Base-by-base conservation (phyloP, 1,140 invertebrate genomes). In the Philopotamus ludificatus region DNA sequence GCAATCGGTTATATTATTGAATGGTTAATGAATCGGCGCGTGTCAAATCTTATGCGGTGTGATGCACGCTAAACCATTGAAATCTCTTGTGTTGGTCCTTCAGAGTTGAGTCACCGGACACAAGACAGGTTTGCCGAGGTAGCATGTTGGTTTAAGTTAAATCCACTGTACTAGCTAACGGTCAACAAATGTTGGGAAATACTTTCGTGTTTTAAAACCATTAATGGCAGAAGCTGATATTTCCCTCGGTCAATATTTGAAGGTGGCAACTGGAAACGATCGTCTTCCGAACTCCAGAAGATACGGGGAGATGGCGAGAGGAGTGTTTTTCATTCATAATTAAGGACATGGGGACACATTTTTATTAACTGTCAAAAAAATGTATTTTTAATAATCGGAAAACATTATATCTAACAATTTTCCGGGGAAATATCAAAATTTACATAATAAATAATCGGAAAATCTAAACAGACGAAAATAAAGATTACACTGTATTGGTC, bases 161-260 rank as follows among this genome's bases (percentile, higher is more conserved):
- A 47, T 47, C 18, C 44, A 47, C 44, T 47, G 44, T 47, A 47
- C 44, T 47, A 34, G 12, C 28, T 34, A 47, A 47, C 44, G 44
- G 44, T 58, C 23, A 58, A 45, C 25, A 58, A 58, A 58, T 34
- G 39, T 45, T 47, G 18, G 57, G 22, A 57, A 18, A 60, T 47
- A 47, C 44, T 9, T 47, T 47, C 28, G 42, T 23, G 45, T 41
- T 60, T 60, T 60, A 41, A 47, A 47, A 60, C 47, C 25, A 60
- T 60, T 60, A 60, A 60, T 60, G 57, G 57, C 57, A 60, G 57
- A 60, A 60, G 57, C 57, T 60, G 57, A 60, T 60, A 60, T 60
- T 12, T 60, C 20, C 9, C 10, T 25, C 18, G 1, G 57, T 60
- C 57, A 60, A 60, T 60, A 60, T 60, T 60, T 60, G 22, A 26